Evolutionary conservation across 2,797 vertebrate species (phyloP), one percentile per base, ranked within the genome.

Genomic region (Rhyacichthys aspro): DNA sequence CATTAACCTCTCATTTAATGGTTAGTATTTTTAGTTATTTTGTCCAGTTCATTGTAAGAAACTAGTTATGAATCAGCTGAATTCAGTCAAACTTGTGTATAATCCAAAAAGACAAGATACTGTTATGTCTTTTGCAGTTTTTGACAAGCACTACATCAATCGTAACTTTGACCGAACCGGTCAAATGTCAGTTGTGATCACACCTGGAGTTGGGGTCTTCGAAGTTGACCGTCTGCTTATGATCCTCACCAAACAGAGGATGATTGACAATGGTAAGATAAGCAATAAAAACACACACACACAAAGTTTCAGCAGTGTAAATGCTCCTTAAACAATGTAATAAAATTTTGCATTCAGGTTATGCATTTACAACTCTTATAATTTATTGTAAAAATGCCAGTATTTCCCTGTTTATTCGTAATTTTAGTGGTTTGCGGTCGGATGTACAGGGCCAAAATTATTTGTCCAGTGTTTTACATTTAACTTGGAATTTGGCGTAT

Each of bases 121-220:
- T 3, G 6, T 16, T 0, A 0, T 71, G 41, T 70, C 10, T 67
- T 46, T 41, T 19, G 7, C 75, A 99, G 97, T 99, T 62, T 99
- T 99, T 55, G 97, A 99, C 86, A 99, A 99, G 76, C 97, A 99
- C 75, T 99, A 97, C 82, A 98, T 98, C 91, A 99, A 99, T 89
- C 94, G 97, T 0, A 99, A 99, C 87, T 99, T 99, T 2, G 97
- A 99, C 79, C 95, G 97, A 19, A 98, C 97, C 0, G 97, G 97
- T 1, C 97, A 99, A 90, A 99, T 99, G 97, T 97, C 97, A 0
- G 97, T 99, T 79, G 97, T 99, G 50, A 98, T 99, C 89, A 99
- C 97, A 0, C 96, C 97, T 0, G 97, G 97, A 0, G 97, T 98
- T 15, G 97, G 96, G 0, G 97, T 99, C 48, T 98, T 98, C 8